Conservation (phyloP, 2,797 vertebrate species). For the Notolabrus celidotus region DNA sequence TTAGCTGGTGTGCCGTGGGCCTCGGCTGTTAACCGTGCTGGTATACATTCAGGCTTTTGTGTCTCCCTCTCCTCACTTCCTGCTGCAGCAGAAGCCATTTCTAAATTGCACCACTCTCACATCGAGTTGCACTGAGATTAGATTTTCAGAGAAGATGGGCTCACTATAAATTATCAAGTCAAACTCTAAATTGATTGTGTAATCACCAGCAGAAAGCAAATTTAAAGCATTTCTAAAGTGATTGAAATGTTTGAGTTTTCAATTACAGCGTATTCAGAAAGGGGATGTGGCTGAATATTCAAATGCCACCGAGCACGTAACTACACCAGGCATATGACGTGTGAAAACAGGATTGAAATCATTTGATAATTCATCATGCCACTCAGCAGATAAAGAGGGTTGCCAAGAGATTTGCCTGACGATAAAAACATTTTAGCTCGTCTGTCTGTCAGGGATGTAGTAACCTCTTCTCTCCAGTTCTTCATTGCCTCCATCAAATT, state of each 20-base stretch:
- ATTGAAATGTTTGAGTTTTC: constrained; percentile 21
- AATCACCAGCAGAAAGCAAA: constrained; percentile 40
- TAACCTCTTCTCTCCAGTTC: constrained; percentile 59
- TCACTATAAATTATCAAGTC: constrained; percentile 52
- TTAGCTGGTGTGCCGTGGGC: constrained; percentile 79
- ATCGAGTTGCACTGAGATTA: constrained; percentile 56
- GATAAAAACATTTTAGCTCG: constrained; percentile 34
- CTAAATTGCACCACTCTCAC: constrained; percentile 59
- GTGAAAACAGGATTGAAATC: constrained; percentile 22
- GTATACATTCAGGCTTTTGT: constrained; percentile 74
- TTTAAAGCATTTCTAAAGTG: constrained; percentile 23
- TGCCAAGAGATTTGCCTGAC: constrained; percentile 22
- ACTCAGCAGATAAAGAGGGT: constrained; percentile 10
- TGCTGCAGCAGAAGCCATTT: constrained; percentile 64
- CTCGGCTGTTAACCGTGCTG: constrained; percentile 70
- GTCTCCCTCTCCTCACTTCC: constrained; percentile 48
- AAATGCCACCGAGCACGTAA: constrained; percentile 4
- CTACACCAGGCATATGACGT: neutral
- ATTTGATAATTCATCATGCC: constrained; percentile 22
- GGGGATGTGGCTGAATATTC: constrained; percentile 7
- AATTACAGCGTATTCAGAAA: constrained; percentile 1
- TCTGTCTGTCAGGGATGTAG: constrained; percentile 38
- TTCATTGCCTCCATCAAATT: constrained; percentile 72
- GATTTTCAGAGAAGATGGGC: constrained; percentile 58
- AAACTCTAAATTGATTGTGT: constrained; percentile 53